Evolutionary conservation across 2,113 vertebrate species (phyloP).

Genomic region (Octodon degus): DNA sequence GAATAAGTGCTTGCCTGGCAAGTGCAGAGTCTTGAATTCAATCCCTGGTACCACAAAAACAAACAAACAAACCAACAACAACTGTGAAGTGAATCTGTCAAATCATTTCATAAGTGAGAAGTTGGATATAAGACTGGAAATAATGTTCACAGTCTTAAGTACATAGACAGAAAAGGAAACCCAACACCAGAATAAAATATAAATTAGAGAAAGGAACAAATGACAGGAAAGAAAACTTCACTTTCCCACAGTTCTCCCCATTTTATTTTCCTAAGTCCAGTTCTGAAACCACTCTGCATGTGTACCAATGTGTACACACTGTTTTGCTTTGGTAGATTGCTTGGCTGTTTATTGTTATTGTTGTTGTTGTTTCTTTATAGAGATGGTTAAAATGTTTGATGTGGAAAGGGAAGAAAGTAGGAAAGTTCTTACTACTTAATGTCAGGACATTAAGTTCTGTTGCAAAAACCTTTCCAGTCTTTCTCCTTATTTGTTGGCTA

Average conservation of each 20-base stretch:
- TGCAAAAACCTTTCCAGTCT: conserved; percentile 53
- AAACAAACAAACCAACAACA: too few relatives aligned
- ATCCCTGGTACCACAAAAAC: too few relatives aligned
- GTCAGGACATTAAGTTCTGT: conserved; percentile 42
- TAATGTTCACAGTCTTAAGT: not conserved
- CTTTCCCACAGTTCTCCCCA: not conserved
- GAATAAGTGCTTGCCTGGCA: too few relatives aligned
- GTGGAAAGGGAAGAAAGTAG: conserved; percentile 41
- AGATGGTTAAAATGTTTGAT: conserved; percentile 36
- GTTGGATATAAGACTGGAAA: conserved; percentile 20
- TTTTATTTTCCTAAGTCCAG: conserved; percentile 53
- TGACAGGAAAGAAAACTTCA: not conserved
- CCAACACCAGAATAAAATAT: not conserved
- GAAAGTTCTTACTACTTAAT: conserved; percentile 54
- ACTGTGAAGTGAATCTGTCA: not conserved
- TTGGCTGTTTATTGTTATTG: conserved; percentile 9
- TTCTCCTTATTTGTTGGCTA: conserved; percentile 22
- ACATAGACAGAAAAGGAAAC: not conserved
- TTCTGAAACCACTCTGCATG: not conserved
- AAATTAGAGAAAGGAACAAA: conserved; percentile 22
- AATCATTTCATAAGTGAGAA: not conserved
- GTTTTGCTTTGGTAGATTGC: not conserved
- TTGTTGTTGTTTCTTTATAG: not conserved
- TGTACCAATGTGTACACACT: not conserved
- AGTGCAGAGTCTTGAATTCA: too few relatives aligned